Percentiles rank a stretch among this genome's conserved stretches.
These are phyloP conservation scores for Oxytorus armatus DNA, from an alignment of 2,888 invertebrate genomes.

Conservation along the genomic window DNA sequence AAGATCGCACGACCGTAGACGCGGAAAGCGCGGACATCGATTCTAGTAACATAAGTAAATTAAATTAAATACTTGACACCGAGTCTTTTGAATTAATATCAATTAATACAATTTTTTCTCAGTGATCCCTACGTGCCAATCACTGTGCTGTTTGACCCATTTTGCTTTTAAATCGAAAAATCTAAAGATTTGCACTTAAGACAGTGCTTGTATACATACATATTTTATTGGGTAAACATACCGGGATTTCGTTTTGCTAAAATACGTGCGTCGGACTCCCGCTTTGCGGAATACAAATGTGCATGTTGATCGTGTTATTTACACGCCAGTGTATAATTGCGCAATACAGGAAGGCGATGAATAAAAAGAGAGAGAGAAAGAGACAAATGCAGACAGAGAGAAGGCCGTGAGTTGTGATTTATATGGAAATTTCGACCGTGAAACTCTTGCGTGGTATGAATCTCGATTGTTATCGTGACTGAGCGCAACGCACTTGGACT, in stretches of 20 bases:
- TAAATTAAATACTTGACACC: neutral
- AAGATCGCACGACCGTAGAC: too few relatives aligned
- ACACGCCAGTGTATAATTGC: slow-evolving; percentile 54
- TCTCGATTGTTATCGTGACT: slow-evolving; percentile 12
- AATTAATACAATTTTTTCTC: neutral
- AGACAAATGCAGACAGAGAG: slow-evolving; percentile 9
- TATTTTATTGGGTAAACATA: slow-evolving; percentile 4
- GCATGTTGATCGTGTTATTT: slow-evolving; percentile 50
- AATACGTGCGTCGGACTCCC: slow-evolving; percentile 37
- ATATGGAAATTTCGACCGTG: slow-evolving; percentile 78
- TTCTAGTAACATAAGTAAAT: too few relatives aligned
- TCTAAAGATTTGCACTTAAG: slow-evolving; percentile 2
- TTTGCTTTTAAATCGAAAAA: slow-evolving; percentile 1
- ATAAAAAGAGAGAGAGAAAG: slow-evolving; percentile 3
- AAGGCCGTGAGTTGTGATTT: slow-evolving; percentile 71
- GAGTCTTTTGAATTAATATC: neutral
- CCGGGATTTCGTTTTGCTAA: slow-evolving; percentile 43
- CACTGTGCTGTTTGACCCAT: slow-evolving; percentile 7
- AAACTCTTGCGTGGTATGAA: slow-evolving; percentile 63
- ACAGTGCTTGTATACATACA: neutral
- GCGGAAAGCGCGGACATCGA: too few relatives aligned
- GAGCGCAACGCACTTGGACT: neutral
- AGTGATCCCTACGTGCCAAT: neutral
- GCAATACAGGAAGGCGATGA: slow-evolving; percentile 60
- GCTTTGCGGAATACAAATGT: slow-evolving; percentile 54